A percentile compares a stretch with the other conserved stretches of the same genome.
Conservation (phyloP, 2,113 vertebrate species). For the Tachysurus vachellii region DNA sequence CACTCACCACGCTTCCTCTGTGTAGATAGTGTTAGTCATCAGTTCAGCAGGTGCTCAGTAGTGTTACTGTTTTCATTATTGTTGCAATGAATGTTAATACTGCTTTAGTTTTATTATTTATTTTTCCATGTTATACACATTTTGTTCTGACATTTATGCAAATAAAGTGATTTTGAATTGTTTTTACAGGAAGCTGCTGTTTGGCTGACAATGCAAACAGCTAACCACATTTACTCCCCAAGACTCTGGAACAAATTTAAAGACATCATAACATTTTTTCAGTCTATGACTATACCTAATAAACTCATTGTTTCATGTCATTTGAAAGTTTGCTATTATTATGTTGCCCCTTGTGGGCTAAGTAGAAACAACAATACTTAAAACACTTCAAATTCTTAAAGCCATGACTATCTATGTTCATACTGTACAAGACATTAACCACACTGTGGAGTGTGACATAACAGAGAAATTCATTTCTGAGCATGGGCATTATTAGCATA, state of each 20-base stretch:
- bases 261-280: neutral
- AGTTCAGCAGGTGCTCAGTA: slow-evolving; percentile 10
- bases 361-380: too few relatives aligned
- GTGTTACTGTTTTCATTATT: neutral
- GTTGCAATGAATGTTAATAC: neutral
- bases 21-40: slow-evolving; percentile 16
- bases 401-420: too few relatives aligned
- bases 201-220: neutral
- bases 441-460: too few relatives aligned
- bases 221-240: neutral
- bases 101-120: neutral
- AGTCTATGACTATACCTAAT: neutral
- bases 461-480: too few relatives aligned
- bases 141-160: neutral
- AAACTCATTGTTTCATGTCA: neutral
- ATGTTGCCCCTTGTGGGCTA: too few relatives aligned
- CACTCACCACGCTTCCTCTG: neutral
- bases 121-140: neutral
- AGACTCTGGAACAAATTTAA: neutral
- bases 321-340: neutral
- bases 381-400: too few relatives aligned
- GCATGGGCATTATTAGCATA: neutral
- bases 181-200: neutral
- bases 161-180: neutral
- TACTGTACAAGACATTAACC: too few relatives aligned